Conservation (phyloP, 2,888 invertebrate species). For the Taenaris catops region DNA sequence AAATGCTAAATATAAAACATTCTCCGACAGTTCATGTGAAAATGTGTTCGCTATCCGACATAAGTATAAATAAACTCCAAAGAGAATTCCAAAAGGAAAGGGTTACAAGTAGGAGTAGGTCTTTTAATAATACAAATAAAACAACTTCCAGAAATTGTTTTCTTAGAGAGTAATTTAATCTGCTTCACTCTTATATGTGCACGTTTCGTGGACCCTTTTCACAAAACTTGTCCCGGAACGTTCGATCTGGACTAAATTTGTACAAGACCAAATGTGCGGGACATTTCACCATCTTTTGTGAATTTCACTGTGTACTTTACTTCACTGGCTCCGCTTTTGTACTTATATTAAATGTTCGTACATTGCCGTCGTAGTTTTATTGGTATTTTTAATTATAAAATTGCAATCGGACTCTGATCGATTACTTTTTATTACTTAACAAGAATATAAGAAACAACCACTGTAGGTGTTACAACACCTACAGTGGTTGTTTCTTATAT, state of each 20-base stretch:
- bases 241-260: constrained; percentile 73
- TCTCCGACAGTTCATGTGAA: too few species aligned
- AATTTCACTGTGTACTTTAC: constrained; percentile 67
- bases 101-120: constrained; percentile 8
- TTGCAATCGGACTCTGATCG: too few species aligned
- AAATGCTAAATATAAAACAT: too few species aligned
- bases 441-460: too few species aligned
- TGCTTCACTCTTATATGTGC: constrained; percentile 50
- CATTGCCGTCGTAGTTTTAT: too few species aligned
- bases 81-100: constrained; percentile 2
- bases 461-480: too few species aligned
- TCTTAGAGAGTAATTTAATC: constrained; percentile 60
- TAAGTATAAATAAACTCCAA: constrained; percentile 6
- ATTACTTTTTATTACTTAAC: too few species aligned
- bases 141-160: constrained; percentile 20
- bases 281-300: constrained; percentile 66
- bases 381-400: too few species aligned
- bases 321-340: constrained; percentile 59
- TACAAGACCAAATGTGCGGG: constrained; percentile 59
- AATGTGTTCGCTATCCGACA: too few species aligned
- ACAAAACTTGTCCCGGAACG: constrained; percentile 60
- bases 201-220: constrained; percentile 64
- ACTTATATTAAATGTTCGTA: constrained; percentile 66
- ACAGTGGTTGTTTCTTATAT: too few species aligned
- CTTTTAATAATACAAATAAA: constrained; percentile 20